Evolutionary conservation across 2,113 vertebrate genomes (phyloP).

Genomic region (Tyrannus savana): DNA sequence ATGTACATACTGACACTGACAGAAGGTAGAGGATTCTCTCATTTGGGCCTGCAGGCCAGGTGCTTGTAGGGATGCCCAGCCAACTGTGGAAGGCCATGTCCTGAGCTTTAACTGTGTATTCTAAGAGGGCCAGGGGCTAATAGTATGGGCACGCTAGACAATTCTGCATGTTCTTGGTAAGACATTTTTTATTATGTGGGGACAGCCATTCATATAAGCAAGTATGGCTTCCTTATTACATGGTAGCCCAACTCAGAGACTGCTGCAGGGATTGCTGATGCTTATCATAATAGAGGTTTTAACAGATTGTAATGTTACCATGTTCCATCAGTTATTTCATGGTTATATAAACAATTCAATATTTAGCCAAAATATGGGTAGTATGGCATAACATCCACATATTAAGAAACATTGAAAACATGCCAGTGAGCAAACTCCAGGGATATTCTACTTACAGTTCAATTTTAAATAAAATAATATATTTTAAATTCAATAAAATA

Average conservation of each 20-base stretch:
- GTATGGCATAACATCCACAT: not conserved
- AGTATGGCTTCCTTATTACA: not conserved
- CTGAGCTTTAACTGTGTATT: not conserved
- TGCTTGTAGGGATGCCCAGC: not conserved
- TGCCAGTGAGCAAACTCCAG: not conserved
- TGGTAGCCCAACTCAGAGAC: not conserved
- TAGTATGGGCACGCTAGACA: not conserved
- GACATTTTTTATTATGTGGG: not conserved
- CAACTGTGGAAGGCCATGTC: not conserved
- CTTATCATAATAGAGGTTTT: not conserved
- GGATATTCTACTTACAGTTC: not conserved
- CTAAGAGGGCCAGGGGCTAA: not conserved
- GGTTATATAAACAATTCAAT: not conserved
- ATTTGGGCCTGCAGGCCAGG: not conserved
- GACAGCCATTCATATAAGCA: not conserved
- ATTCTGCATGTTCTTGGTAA: not conserved
- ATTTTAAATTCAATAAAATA: not conserved
- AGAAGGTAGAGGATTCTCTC: not conserved
- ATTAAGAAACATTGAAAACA: not conserved
- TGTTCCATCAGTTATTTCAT: not conserved
- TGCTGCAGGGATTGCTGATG: not conserved
- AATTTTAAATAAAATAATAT: not conserved
- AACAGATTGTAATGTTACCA: not conserved
- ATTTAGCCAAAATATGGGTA: not conserved
- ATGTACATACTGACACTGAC: not conserved